Evolutionary conservation across 1,140 invertebrate species (phyloP).

Genomic region (Paralvinella palmiformis): DNA sequence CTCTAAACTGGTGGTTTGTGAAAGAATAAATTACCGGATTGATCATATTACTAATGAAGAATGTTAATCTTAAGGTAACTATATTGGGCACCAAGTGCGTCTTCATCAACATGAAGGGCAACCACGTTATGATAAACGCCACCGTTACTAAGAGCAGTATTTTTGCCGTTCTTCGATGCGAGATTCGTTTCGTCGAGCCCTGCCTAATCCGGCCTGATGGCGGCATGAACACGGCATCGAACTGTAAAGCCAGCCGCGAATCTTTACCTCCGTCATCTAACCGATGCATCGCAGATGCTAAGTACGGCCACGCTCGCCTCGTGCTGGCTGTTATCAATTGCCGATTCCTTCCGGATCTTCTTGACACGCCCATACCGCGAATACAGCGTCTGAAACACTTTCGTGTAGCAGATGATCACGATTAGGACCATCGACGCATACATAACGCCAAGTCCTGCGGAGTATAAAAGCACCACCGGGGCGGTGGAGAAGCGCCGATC

Average conservation of each 20-base stretch:
- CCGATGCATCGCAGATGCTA: neutral
- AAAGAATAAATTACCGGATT: constrained; percentile 1
- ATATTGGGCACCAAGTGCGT: neutral
- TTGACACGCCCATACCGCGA: neutral
- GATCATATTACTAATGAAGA: neutral
- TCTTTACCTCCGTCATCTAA: neutral
- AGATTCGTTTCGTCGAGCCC: neutral
- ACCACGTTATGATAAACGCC: neutral
- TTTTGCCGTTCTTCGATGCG: neutral
- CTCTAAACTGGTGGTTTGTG: neutral
- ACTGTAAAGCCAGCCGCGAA: neutral
- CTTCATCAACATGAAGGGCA: neutral
- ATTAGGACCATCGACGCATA: neutral
- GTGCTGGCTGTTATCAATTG: neutral
- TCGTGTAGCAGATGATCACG: neutral
- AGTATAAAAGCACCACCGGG: neutral
- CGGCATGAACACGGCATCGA: too few species aligned
- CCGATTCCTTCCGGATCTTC: neutral
- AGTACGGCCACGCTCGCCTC: neutral
- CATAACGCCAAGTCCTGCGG: neutral
- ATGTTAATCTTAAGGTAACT: neutral
- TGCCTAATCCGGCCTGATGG: too few species aligned
- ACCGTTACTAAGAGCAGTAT: neutral
- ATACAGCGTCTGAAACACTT: neutral
- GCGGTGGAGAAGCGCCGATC: neutral